Base-by-base conservation (phyloP, 2,797 vertebrate species). In the Steatocranus sp. region DNA sequence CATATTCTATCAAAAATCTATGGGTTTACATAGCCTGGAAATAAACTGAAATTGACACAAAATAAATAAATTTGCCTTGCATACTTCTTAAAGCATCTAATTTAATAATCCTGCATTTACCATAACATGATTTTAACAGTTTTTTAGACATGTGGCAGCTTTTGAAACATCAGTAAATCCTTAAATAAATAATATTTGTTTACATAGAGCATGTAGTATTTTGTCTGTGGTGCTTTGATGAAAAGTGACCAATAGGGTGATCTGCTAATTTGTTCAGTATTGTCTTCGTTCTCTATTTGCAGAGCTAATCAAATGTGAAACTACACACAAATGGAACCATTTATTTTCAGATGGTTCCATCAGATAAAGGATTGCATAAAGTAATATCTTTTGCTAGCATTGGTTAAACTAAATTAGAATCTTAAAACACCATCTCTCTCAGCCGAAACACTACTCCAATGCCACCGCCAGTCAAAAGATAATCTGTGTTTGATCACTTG, bases 301-400 rank as follows among this genome's bases (percentile, higher is more conserved):
- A 70, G 38, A 46, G 14, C 43, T 73, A 73, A 30, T 73, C 43
- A 73, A 46, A 73, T 48, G 17, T 48, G 43, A 73, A 73, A 32
- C 17, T n/a, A n/a, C 25, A 48, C 15, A 30, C 10, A 73, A 30
- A 48, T 48, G 1, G 25, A 73, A 48, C 41, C 17, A 73, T 30
- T 73, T 27, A 18, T 73, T 30, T 30, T 49, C 17, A 73, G 32
- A 32, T 3, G 11, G 3, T 1, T n/a, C 7, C 2, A 32, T 73
- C 68, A 73, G 68, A 48, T n/a, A 73, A 32, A 27, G 41, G 43
- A n/a, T 7, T 70, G 23, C 4, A 1, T 48, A 4, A 48, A 48
- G 41, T 48, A 30, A 30, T n/a, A 73, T n/a, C 2, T 73, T 30
- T 27, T 73, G 9, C 38, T 46, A 3, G 41, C 41, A 46, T 70